Evolutionary conservation across 2,888 invertebrate genomes (phyloP).

Genomic region (Psylliodes chrysocephalus): DNA sequence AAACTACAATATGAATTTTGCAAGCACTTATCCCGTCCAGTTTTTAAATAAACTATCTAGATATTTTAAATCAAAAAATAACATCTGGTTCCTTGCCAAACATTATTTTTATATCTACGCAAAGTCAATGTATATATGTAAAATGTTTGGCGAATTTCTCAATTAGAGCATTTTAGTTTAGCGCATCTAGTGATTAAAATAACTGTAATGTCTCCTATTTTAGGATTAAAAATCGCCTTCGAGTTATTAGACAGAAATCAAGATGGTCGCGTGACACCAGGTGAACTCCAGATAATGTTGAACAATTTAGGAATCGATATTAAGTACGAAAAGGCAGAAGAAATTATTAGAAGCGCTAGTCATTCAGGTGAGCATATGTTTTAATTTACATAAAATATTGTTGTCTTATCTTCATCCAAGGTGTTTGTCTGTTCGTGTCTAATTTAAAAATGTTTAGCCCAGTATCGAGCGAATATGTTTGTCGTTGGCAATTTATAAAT

Average conservation of each 20-base stretch:
- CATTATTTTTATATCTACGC: constrained; percentile 12
- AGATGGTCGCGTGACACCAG: constrained; percentile 80
- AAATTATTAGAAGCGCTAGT: constrained; percentile 79
- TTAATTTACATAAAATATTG: not conserved
- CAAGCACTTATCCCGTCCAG: not conserved
- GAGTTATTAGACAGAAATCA: constrained; percentile 80
- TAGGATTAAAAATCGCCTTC: constrained; percentile 83
- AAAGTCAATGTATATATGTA: constrained; percentile 9
- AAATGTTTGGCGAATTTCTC: not conserved
- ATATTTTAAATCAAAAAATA: constrained; percentile 2
- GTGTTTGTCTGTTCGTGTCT: too few relatives aligned
- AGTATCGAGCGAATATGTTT: not conserved
- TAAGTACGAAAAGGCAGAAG: constrained; percentile 77
- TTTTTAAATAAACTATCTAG: not conserved
- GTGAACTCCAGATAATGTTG: constrained; percentile 82
- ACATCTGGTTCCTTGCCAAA: not conserved
- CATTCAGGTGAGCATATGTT: constrained; percentile 62
- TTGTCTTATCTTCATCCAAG: too few relatives aligned
- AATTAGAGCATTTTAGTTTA: constrained; percentile 17
- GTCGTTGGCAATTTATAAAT: too few relatives aligned
- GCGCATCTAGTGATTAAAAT: not conserved
- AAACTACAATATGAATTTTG: not conserved
- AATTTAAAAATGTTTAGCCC: not conserved
- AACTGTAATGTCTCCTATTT: constrained; percentile 21
- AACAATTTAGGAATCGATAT: constrained; percentile 81